Percentiles rank a stretch among this genome's conserved stretches.
Evolutionary conservation across 2,113 vertebrate species (phyloP).

Genomic region (Dipodomys ordii): DNA sequence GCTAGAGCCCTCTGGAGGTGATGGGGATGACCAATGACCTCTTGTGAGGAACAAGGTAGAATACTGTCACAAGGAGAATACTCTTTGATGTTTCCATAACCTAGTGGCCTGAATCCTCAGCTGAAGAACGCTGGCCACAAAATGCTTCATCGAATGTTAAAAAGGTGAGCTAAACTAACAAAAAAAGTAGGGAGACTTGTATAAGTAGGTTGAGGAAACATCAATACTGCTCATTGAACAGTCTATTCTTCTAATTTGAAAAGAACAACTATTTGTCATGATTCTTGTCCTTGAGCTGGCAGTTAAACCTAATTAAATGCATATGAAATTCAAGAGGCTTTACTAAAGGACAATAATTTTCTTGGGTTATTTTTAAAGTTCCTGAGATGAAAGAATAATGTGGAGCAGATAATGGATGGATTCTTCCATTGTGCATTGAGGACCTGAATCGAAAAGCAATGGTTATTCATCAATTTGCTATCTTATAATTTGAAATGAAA

Average conservation of each 20-base stretch:
- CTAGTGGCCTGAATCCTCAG: constrained; percentile 66
- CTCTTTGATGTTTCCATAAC: constrained; percentile 72
- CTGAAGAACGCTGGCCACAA: constrained; percentile 64
- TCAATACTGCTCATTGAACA: constrained; percentile 87
- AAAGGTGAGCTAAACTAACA: constrained; percentile 83
- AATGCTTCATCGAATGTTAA: constrained; percentile 81
- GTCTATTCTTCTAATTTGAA: constrained; percentile 88
- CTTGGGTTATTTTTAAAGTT: constrained; percentile 87
- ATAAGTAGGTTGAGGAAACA: constrained; percentile 82
- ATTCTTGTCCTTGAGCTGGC: constrained; percentile 86
- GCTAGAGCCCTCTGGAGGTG: constrained; percentile 67
- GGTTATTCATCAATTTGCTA: constrained; percentile 87
- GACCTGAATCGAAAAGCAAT: constrained; percentile 81
- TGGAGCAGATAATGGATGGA: constrained; percentile 87
- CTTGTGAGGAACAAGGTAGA: constrained; percentile 36
- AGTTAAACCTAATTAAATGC: constrained; percentile 90
- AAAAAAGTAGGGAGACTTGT: constrained; percentile 79
- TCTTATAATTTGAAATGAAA: constrained; percentile 87
- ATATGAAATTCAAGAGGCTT: constrained; percentile 90
- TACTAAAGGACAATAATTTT: constrained; percentile 88
- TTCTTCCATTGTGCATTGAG: constrained; percentile 85
- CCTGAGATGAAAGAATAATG: constrained; percentile 85
- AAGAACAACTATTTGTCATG: constrained; percentile 90
- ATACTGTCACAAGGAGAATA: constrained; percentile 27
- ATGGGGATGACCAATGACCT: constrained; percentile 35